Evolutionary conservation across 1,140 invertebrate genomes (phyloP).

Genomic region (Drosophila nigrodunni): DNA sequence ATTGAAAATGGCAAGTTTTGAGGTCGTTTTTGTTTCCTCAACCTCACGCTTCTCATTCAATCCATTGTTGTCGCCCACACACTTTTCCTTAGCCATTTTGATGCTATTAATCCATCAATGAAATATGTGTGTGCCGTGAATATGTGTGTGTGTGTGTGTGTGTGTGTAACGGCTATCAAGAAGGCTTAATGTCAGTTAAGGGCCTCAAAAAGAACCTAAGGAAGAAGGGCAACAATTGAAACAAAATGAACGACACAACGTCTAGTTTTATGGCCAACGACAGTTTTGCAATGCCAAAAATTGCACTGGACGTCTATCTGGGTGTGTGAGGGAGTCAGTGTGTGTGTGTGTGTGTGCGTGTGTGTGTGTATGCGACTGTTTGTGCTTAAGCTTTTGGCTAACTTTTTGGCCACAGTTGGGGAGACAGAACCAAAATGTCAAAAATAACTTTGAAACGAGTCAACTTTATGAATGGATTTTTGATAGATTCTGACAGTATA

Average conservation of each 20-base stretch:
- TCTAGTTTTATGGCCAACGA: slow-evolving; percentile 31
- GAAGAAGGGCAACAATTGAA: slow-evolving; percentile 32
- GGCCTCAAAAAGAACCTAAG: not conserved
- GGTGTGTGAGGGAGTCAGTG: slow-evolving; percentile 1
- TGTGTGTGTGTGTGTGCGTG: not conserved
- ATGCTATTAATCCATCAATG: slow-evolving; percentile 62
- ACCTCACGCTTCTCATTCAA: not conserved
- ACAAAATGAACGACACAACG: slow-evolving; percentile 28
- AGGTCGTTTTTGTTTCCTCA: slow-evolving; percentile 25
- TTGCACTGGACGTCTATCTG: slow-evolving; percentile 1
- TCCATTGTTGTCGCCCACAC: slow-evolving; percentile 43
- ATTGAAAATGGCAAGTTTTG: slow-evolving; percentile 30
- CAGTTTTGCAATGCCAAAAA: slow-evolving; percentile 28
- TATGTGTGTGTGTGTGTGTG: slow-evolving; percentile 13
- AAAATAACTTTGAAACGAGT: slow-evolving; percentile 23
- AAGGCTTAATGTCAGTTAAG: slow-evolving; percentile 46
- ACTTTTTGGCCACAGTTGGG: slow-evolving; percentile 17
- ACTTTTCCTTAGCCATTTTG: slow-evolving; percentile 45
- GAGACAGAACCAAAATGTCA: slow-evolving; percentile 18
- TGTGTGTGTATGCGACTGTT: not conserved
- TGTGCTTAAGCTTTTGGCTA: slow-evolving; percentile 19
- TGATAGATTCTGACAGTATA: slow-evolving; percentile 26
- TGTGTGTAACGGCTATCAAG: slow-evolving; percentile 33
- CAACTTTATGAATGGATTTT: slow-evolving; percentile 33
- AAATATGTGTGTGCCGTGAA: slow-evolving; percentile 26